Percentiles rank a stretch among this genome's conserved stretches.
phyloP scores from a whole-genome alignment of 2,888 invertebrate genomes.

The Drosophila melanosoma region DNA sequence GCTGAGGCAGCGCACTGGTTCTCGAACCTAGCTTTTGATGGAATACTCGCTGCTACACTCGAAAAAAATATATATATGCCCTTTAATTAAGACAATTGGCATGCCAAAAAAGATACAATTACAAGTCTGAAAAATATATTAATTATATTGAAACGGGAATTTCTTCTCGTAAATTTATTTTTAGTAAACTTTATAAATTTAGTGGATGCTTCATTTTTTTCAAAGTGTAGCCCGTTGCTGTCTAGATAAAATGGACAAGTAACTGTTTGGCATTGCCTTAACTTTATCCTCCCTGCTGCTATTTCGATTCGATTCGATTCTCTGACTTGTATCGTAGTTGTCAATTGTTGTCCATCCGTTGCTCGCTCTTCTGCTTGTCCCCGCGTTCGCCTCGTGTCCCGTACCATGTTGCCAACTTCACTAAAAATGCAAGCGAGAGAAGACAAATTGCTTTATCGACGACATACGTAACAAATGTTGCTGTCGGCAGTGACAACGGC shows the following conservation, averaged over 20 bases:
- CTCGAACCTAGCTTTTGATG: conserved; percentile 59
- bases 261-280: conserved; percentile 70
- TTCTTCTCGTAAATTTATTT: not conserved
- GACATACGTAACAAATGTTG: conserved; percentile 80
- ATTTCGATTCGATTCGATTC: conserved; percentile 45
- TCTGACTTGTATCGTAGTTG: conserved; percentile 56
- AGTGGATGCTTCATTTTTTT: not conserved
- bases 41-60: conserved; percentile 34
- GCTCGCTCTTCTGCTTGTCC: not conserved
- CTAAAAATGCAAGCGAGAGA: conserved; percentile 73
- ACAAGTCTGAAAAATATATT: not conserved
- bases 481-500: conserved; percentile 79
- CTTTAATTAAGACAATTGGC: not conserved
- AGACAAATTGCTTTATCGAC: conserved; percentile 80
- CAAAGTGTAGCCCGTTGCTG: conserved; percentile 12
- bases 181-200: not conserved
- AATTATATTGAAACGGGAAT: not conserved
- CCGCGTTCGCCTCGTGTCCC: conserved; percentile 11
- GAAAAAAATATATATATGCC: conserved; percentile 1
- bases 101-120: not conserved
- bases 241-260: conserved; percentile 76
- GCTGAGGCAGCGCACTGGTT: conserved; percentile 7
- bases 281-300: conserved; percentile 24
- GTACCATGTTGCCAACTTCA: conserved; percentile 55
- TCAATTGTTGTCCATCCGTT: conserved; percentile 68